A percentile compares a stretch with the other conserved stretches of the same genome.
Evolutionary conservation across 2,888 invertebrate species (phyloP).

Genomic region (Patella ulyssiponensis): DNA sequence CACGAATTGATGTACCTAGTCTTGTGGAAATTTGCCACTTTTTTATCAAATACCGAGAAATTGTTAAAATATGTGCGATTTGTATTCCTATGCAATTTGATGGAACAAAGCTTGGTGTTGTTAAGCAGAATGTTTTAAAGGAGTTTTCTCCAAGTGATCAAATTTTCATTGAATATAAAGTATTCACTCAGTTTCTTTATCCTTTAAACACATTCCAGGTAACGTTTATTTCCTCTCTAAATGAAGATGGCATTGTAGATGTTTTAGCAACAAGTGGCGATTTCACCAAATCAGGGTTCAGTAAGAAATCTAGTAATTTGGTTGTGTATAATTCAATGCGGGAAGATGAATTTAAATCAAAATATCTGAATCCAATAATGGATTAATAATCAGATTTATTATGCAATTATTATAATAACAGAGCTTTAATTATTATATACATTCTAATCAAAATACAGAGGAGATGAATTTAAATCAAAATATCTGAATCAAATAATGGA

Average conservation of each 20-base stretch:
- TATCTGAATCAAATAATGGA: too few species aligned
- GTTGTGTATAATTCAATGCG: background rate
- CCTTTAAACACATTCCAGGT: constrained; percentile 52
- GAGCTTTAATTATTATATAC: too few species aligned
- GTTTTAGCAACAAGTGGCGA: constrained; percentile 60
- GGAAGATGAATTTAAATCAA: background rate
- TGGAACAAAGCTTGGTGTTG: constrained; percentile 46
- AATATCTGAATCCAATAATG: constrained; percentile 4
- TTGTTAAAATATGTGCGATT: constrained; percentile 55
- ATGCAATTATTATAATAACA: too few species aligned
- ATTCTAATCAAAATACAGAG: too few species aligned
- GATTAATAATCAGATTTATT: background rate
- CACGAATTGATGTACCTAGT: constrained; percentile 58
- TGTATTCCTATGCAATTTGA: constrained; percentile 51
- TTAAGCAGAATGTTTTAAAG: constrained; percentile 45
- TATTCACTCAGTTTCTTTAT: constrained; percentile 55
- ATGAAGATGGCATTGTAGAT: constrained; percentile 47
- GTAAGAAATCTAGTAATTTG: background rate
- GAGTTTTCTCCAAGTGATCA: constrained; percentile 50
- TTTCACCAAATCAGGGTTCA: constrained; percentile 44
- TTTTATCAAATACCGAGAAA: constrained; percentile 49
- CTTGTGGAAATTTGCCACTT: constrained; percentile 60
- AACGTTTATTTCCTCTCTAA: constrained; percentile 59
- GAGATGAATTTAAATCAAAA: too few species aligned
- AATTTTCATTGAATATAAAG: constrained; percentile 61